Evolutionary conservation across 2,888 invertebrate genomes (phyloP), one percentile per base, ranked within the genome.

Genomic region (Dynastes grantii): DNA sequence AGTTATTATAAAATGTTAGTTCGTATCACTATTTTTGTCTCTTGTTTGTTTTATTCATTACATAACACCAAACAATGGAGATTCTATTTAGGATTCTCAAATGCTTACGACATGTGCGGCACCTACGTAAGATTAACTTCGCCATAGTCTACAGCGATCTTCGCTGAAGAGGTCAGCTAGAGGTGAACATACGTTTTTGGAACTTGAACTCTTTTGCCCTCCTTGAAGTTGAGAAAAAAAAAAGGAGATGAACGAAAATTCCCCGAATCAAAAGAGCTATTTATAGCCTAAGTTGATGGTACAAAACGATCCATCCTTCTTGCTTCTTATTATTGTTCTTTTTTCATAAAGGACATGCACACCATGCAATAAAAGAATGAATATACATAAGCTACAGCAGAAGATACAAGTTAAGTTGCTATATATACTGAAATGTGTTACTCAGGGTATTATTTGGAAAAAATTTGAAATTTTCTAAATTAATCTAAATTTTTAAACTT

Each of bases 161-260:
- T 37, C 37, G 8, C 1, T 22, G 45, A 40, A 49, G 37, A 58
- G 73, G 73, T 73, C 73, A 58, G 22, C 5, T 73, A 53, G 58
- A 73, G 73, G 73, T 55, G 16, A 29, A 29, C 13, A 53, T 51
- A 29, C 73, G 40, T 58, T 73, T 73, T 73, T 40, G 37, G 37
- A 73, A 73, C 40, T 73, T 73, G 73, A 73, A 73, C 73, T 73
- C 73, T 40, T 58, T 53, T 68, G 68, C 68, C 68, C 68, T 51
- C 68, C 11, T 32, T 9, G n/a, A n/a, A 22, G 61, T 51, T 49
- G 68, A 22, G 45, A 68, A 22, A 8, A 45, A 51, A 51, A 27
- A 68, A 68, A 45, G 51, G 22, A 68, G 45, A 68, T 49, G 68
- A 68, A 68, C 27, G 29, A n/a, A n/a, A n/a, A n/a, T n/a, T n/a